Evolutionary conservation across 2,888 invertebrate genomes (phyloP).

Genomic region (Eueremaeus valkanovi): DNA sequence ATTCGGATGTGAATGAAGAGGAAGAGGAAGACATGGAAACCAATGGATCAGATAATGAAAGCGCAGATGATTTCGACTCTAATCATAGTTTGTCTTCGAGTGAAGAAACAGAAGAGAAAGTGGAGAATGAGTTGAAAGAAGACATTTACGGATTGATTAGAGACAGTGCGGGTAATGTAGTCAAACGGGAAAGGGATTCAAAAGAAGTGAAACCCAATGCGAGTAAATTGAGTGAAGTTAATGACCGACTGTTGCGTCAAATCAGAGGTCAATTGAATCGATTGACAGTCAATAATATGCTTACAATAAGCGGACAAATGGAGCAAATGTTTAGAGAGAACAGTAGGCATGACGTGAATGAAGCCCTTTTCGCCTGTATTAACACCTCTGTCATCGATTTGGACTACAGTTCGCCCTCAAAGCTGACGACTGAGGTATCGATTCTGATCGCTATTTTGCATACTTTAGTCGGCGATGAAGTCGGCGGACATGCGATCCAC

Average conservation of each 20-base stretch:
- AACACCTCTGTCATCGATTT: conserved; percentile 25
- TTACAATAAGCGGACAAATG: conserved; percentile 36
- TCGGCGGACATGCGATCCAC: conserved; percentile 58
- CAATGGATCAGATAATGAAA: neutral
- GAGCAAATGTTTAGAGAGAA: conserved; percentile 23
- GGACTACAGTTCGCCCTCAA: conserved; percentile 59
- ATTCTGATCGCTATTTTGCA: conserved; percentile 77
- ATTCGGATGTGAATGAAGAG: neutral
- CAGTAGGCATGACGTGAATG: conserved; percentile 30
- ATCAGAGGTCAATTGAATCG: conserved; percentile 42
- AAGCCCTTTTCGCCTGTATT: conserved; percentile 34
- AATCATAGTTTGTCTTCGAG: too few relatives aligned
- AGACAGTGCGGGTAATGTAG: conserved; percentile 36
- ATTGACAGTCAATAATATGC: conserved; percentile 37
- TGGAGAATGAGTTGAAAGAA: conserved; percentile 24
- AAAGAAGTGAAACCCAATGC: neutral
- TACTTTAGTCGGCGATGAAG: conserved; percentile 83
- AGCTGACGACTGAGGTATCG: conserved; percentile 76
- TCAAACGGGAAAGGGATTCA: neutral
- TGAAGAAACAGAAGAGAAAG: neutral
- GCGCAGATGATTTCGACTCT: neutral
- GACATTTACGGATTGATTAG: conserved; percentile 40
- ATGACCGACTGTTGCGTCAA: conserved; percentile 29
- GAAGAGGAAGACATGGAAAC: neutral
- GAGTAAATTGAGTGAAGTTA: too few relatives aligned